Percentiles rank a stretch among this genome's conserved stretches.
Evolutionary conservation across 2,888 invertebrate genomes (phyloP).

Genomic region (Stenotaenia linearis): DNA sequence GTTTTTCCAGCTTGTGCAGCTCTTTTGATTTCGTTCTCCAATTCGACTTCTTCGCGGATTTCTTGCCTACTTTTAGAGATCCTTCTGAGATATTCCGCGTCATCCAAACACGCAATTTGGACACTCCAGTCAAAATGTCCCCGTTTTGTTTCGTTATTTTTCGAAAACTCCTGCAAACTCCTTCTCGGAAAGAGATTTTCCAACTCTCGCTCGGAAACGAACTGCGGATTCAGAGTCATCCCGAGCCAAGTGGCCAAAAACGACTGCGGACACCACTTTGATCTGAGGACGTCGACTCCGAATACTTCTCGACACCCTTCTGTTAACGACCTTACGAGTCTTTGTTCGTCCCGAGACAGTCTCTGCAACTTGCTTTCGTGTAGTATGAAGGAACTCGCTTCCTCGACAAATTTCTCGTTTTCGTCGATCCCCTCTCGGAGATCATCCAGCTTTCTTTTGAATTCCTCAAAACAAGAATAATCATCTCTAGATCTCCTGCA

Average conservation of each 20-base stretch:
- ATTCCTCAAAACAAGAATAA: no score
- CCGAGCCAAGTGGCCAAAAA: conserved; percentile 28
- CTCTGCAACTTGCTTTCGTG: not conserved
- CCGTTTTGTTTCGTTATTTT: no score
- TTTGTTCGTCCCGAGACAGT: not conserved
- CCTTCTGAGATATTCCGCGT: not conserved
- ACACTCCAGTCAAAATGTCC: conserved; percentile 3
- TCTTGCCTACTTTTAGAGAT: not conserved
- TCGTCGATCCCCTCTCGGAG: not conserved
- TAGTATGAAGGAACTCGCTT: no score
- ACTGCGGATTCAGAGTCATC: not conserved
- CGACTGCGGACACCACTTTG: not conserved
- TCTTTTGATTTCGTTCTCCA: not conserved
- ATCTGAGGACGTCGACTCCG: not conserved
- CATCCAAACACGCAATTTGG: not conserved
- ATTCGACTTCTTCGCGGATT: not conserved
- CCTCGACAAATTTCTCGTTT: no score
- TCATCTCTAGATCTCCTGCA: no score
- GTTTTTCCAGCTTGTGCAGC: no score
- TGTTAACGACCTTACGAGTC: not conserved
- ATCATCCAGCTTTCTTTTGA: no score
- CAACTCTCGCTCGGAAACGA: no score
- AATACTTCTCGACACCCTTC: not conserved
- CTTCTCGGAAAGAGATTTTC: no score
- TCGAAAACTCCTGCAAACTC: no score